phyloP scores from a whole-genome alignment of 2,797 vertebrate genomes.

The Dermochelys coriacea region DNA sequence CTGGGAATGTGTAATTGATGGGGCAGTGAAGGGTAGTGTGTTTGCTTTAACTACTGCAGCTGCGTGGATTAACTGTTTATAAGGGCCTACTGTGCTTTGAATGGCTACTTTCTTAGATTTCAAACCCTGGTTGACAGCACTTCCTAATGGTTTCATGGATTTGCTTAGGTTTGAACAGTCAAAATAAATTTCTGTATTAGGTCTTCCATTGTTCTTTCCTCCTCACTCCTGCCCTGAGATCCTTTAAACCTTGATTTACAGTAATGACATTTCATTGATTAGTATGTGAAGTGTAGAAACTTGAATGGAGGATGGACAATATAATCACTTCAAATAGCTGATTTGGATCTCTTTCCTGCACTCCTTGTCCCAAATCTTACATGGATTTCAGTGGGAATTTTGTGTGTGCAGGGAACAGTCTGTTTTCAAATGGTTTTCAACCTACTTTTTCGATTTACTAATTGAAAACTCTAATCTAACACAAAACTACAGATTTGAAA shows the following conservation, averaged over 20 bases:
- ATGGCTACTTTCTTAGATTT: conserved; percentile 81
- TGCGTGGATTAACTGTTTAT: conserved; percentile 79
- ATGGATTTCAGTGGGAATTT: background rate
- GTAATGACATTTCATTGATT: background rate
- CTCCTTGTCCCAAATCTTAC: rapidly evolving
- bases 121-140: conserved; percentile 79
- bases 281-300: rapidly evolving
- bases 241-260: background rate
- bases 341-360: rapidly evolving
- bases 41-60: conserved; percentile 86
- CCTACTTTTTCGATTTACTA: background rate
- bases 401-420: rapidly evolving
- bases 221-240: background rate
- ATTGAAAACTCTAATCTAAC: background rate
- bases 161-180: conserved; percentile 75
- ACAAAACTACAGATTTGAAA: background rate
- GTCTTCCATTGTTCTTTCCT: conserved; percentile 71
- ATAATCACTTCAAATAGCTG: rapidly evolving
- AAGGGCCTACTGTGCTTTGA: conserved; percentile 80
- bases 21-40: conserved; percentile 85
- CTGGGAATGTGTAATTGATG: conserved; percentile 84
- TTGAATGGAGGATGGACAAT: background rate
- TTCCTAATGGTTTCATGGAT: conserved; percentile 79
- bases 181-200: conserved; percentile 77
- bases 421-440: background rate